These are phyloP conservation scores for Rhynchonycteris naso DNA, from an alignment of 2,797 vertebrate genomes.

Conservation along the genomic window DNA sequence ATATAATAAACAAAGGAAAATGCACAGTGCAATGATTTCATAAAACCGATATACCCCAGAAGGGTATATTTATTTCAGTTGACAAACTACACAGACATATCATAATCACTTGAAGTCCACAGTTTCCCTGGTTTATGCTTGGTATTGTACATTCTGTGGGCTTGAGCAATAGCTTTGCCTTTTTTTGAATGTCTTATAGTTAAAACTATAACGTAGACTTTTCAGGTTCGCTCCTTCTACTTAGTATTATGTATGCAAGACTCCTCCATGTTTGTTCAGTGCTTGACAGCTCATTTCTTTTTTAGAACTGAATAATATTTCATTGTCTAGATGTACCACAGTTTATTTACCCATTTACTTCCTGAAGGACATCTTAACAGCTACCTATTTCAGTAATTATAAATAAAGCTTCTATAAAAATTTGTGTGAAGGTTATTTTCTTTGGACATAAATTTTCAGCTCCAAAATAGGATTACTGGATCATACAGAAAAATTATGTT, in stretches of 20 bases:
- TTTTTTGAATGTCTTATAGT: neutral
- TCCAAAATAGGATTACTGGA: neutral
- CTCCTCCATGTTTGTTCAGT: neutral
- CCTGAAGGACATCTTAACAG: neutral
- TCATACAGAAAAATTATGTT: neutral
- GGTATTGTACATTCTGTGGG: neutral
- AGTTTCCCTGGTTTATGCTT: neutral
- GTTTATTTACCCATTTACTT: neutral
- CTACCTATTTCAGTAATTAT: neutral
- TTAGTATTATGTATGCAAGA: neutral
- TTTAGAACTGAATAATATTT: neutral
- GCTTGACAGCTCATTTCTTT: neutral
- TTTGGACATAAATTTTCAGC: neutral
- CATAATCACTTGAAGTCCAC: neutral
- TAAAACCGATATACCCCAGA: neutral
- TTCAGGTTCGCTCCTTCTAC: neutral
- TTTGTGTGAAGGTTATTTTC: neutral
- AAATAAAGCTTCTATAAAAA: neutral
- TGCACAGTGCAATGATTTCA: neutral
- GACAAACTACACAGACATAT: neutral
- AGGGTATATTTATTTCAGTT: neutral
- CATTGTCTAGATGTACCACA: neutral
- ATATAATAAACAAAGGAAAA: neutral
- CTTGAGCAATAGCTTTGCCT: neutral
- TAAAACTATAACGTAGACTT: neutral